phyloP scores from a whole-genome alignment of 2,888 invertebrate genomes.

The Ornithoptera alexandrae region DNA sequence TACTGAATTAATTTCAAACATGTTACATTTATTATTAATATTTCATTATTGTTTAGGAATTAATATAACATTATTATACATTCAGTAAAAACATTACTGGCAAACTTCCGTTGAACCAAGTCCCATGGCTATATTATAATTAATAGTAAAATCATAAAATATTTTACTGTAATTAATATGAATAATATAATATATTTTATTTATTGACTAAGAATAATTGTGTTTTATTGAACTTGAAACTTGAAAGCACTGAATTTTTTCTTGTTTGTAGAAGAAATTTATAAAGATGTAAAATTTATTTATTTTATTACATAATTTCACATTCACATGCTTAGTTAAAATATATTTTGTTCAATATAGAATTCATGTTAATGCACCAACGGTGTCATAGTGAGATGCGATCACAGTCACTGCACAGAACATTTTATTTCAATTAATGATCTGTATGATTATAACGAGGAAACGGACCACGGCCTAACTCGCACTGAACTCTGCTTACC shows the following conservation, averaged over 20 bases:
- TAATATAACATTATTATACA: neutral
- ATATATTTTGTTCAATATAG: conserved; percentile 27
- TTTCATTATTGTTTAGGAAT: neutral
- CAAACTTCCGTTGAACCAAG: neutral
- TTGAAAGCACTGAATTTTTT: too few species aligned
- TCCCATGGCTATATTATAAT: neutral
- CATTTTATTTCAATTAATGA: conserved; percentile 79
- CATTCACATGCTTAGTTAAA: conserved; percentile 13
- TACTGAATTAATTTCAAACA: neutral
- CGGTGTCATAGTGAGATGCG: conserved; percentile 54
- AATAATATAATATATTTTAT: too few species aligned
- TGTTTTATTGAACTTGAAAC: too few species aligned
- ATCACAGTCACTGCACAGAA: conserved; percentile 69
- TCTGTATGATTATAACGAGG: conserved; percentile 66
- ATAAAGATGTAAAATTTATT: too few species aligned
- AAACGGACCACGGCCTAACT: conserved; percentile 61
- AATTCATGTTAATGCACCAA: conserved; percentile 46
- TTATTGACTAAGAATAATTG: too few species aligned
- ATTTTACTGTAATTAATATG: too few species aligned
- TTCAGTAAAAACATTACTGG: neutral
- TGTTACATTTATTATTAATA: neutral
- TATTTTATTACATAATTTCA: neutral
- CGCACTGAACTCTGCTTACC: conserved; percentile 46
- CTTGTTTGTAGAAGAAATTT: too few species aligned
- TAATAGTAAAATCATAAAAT: too few species aligned